These are phyloP conservation scores for Drosophila gaucha DNA, from an alignment of 2,888 invertebrate species.

Conservation along the genomic window DNA sequence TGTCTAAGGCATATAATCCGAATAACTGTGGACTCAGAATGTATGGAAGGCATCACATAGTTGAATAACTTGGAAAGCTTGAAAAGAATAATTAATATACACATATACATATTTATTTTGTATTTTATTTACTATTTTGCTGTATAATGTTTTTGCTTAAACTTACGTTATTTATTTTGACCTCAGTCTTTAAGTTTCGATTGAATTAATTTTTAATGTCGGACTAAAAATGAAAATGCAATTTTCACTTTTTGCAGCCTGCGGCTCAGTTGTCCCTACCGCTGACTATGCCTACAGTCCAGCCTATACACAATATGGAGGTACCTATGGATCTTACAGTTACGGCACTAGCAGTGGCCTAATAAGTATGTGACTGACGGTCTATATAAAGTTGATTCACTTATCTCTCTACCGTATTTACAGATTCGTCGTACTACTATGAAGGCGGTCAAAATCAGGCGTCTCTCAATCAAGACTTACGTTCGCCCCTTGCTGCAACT, in stretches of 20 bases:
- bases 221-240: too few relatives aligned
- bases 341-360: conserved; percentile 88
- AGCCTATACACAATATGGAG: conserved; percentile 87
- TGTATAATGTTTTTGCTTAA: too few relatives aligned
- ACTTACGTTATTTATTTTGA: too few relatives aligned
- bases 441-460: conserved; percentile 84
- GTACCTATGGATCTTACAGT: conserved; percentile 87
- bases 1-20: not conserved
- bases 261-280: conserved; percentile 87
- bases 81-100: too few relatives aligned
- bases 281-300: conserved; percentile 90
- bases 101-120: too few relatives aligned
- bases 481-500: conserved; percentile 89
- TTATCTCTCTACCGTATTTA: conserved; percentile 32
- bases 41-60: too few relatives aligned
- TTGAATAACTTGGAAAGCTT: too few relatives aligned
- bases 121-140: too few relatives aligned
- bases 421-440: conserved; percentile 89
- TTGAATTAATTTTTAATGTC: too few relatives aligned
- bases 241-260: conserved; percentile 86
- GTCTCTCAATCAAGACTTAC: conserved; percentile 86
- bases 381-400: not conserved
- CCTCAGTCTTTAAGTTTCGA: too few relatives aligned
- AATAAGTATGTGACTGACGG: conserved; percentile 86
- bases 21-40: not conserved